A percentile compares a stretch with the other conserved stretches of the same genome.
Conservation (phyloP, 2,888 invertebrate genomes). For the Torymus texanus region DNA sequence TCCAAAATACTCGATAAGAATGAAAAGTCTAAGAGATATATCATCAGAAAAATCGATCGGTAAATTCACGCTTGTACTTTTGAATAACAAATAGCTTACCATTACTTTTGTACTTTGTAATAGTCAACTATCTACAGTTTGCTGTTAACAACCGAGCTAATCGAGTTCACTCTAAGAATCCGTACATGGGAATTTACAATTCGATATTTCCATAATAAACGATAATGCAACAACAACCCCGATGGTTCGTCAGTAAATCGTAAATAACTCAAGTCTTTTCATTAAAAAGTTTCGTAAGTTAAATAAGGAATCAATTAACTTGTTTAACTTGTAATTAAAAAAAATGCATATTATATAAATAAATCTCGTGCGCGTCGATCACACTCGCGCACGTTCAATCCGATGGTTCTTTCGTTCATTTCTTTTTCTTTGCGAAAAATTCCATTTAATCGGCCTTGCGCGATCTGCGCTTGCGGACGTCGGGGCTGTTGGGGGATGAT, state of each 20-base stretch:
- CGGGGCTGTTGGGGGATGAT: constrained; percentile 76
- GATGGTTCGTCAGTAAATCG: constrained; percentile 9
- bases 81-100: too few species aligned
- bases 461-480: constrained; percentile 84
- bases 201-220: too few species aligned
- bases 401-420: background rate
- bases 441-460: constrained; percentile 82
- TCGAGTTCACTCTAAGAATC: too few species aligned
- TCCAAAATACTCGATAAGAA: background rate
- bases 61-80: too few species aligned
- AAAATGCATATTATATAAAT: constrained; percentile 21
- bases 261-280: background rate
- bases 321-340: constrained; percentile 6
- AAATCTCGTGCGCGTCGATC: constrained; percentile 1
- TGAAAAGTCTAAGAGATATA: background rate
- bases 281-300: background rate
- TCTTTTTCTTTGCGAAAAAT: background rate
- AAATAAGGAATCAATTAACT: constrained; percentile 20
- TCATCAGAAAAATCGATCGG: too few species aligned
- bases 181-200: too few species aligned
- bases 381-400: background rate
- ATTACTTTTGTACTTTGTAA: too few species aligned
- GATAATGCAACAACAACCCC: background rate
- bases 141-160: too few species aligned
- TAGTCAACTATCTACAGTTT: too few species aligned